These are phyloP conservation scores for Rhizomys pruinosus DNA, from an alignment of 2,113 vertebrate genomes.

Conservation along the genomic window DNA sequence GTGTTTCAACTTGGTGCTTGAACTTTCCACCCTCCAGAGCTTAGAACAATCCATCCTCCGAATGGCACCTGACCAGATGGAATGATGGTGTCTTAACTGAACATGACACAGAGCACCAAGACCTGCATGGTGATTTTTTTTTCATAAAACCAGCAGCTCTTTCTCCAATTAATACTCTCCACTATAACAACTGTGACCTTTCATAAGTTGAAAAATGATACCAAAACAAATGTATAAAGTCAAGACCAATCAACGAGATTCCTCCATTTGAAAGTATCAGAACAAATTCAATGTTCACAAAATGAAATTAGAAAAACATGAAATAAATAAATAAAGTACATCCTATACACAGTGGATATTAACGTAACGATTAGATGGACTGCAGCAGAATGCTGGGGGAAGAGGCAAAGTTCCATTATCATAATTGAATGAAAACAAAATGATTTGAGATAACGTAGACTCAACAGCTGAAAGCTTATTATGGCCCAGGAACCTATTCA, in stretches of 20 bases:
- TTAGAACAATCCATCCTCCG: not conserved
- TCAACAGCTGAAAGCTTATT: constrained; percentile 64
- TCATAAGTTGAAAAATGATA: not conserved
- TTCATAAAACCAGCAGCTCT: constrained; percentile 12
- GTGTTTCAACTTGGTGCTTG: constrained; percentile 25
- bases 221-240: not conserved
- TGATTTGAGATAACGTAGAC: constrained; percentile 5
- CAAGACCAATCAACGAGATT: not conserved
- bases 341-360: not conserved
- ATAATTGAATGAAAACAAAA: not conserved
- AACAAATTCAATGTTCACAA: not conserved
- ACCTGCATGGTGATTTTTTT: not conserved
- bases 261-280: constrained; percentile 12
- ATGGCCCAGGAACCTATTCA: constrained; percentile 40
- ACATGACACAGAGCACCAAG: not conserved
- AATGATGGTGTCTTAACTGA: not conserved
- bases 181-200: constrained; percentile 3
- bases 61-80: not conserved
- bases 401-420: not conserved
- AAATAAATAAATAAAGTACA: constrained; percentile 3
- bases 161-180: not conserved
- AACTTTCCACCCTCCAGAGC: constrained; percentile 10
- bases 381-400: not conserved
- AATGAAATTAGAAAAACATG: not conserved
- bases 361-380: not conserved